Base-by-base conservation (phyloP, 2,797 vertebrate genomes). In the Artibeus jamaicensis region DNA sequence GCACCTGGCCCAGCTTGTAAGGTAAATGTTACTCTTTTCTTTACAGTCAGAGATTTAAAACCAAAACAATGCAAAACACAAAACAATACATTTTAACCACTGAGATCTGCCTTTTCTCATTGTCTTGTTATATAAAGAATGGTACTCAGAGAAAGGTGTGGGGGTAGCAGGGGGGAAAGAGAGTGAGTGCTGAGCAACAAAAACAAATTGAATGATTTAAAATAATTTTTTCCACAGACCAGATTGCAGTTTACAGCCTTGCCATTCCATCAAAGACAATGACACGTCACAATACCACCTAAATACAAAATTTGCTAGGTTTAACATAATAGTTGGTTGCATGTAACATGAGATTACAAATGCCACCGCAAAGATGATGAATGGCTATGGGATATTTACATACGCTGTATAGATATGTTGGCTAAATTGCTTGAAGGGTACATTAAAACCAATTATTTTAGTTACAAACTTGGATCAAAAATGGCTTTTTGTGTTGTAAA, bases 261-360 rank as follows among this genome's bases (percentile, higher is more conserved):
- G 76, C 88, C 86, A 86, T 94, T 94, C 93, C 24, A 81, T 98
- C 97, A 95, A 94, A 95, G 91, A 76, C 83, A 84, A 44, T 91
- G 91, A 89, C 67, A 97, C 94, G 95, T 97, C 67, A 91, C 94
- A 91, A 68, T 82, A 92, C 94, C 0, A 24, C 79, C 83, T 93
- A 96, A 95, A 97, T 95, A 88, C 83, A 82, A 96, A 98, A 97
- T 94, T 96, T 92, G 92, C 83, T 90, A 96, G 96, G 95, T 97
- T 97, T 95, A 91, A 92, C 93, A 89, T 94, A 96, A 96, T 97
- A 89, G 90, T 86, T 92, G 88, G 92, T 77, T 97, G 91, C 7
- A 62, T 96, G 81, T 94, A 97, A 96, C 92, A 89, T n/a, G 84
- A 94, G 92, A 94, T 93, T 97, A 92, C 85, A 96, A 94, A 96